phyloP scores from a whole-genome alignment of 2,113 vertebrate genomes.

The Leptosomus discolor region DNA sequence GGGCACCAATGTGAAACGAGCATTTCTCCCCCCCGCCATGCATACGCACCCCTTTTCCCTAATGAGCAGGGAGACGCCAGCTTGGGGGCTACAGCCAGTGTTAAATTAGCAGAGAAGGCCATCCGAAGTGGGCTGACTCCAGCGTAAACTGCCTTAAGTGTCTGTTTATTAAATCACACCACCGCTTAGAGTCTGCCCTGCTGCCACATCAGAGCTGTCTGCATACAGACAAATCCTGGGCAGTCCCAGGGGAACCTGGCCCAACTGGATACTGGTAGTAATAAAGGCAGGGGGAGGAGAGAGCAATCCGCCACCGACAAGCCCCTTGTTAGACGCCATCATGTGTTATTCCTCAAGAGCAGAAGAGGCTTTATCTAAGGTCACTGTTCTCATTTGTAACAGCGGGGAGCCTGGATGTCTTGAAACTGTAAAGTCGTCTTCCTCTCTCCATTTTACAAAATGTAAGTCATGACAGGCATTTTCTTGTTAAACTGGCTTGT shows the following conservation, averaged over 20 bases:
- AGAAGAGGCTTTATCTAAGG: neutral
- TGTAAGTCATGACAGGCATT: neutral
- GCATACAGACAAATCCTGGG: conserved; percentile 60
- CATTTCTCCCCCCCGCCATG: conserved; percentile 15
- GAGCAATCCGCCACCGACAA: neutral
- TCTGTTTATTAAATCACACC: conserved; percentile 75
- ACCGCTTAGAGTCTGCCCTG: conserved; percentile 66
- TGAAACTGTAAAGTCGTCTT: neutral
- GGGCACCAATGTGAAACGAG: conserved; percentile 23
- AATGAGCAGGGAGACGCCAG: conserved; percentile 74
- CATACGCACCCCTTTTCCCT: conserved; percentile 36
- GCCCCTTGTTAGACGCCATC: neutral
- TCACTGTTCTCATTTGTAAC: neutral
- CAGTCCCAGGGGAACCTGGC: conserved; percentile 35
- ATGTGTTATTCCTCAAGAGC: neutral
- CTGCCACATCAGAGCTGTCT: conserved; percentile 71
- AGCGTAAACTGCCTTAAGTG: conserved; percentile 72
- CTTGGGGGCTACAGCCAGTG: conserved; percentile 66
- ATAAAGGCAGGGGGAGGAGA: neutral
- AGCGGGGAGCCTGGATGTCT: neutral
- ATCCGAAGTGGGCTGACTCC: conserved; percentile 72
- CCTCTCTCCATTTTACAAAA: neutral
- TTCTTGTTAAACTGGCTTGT: neutral
- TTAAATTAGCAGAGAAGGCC: conserved; percentile 72
- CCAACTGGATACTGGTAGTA: conserved; percentile 49